phyloP scores from a whole-genome alignment of 1,140 invertebrate species.

The Bombus balteatus region DNA sequence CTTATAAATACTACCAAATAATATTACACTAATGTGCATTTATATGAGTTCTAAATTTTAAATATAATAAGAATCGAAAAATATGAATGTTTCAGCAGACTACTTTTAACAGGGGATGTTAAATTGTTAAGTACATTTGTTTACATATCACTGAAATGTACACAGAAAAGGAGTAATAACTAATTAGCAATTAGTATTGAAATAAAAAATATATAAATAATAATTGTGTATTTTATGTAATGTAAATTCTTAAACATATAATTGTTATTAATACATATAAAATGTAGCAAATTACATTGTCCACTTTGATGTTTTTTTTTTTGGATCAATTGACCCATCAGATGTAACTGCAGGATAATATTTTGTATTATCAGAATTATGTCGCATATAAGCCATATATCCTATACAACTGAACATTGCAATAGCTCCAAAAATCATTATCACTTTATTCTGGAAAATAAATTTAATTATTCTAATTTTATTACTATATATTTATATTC shows the following conservation, averaged over 20 bases:
- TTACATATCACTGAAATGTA: conserved; percentile 14
- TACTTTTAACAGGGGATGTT: conserved; percentile 13
- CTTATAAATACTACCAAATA: background rate
- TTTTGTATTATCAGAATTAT: conserved; percentile 88
- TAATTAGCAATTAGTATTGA: background rate
- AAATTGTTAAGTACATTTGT: conserved; percentile 24
- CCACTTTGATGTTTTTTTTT: conserved; percentile 92
- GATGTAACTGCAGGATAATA: conserved; percentile 90
- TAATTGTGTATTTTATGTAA: conserved; percentile 1
- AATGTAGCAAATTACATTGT: conserved; percentile 71
- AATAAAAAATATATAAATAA: background rate
- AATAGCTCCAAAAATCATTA: conserved; percentile 89
- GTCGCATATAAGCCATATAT: conserved; percentile 91
- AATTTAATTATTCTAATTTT: background rate
- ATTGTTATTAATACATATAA: conserved; percentile 1
- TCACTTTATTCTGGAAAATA: conserved; percentile 88
- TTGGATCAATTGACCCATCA: conserved; percentile 88
- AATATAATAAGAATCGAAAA: conserved; percentile 18
- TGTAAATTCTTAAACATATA: background rate
- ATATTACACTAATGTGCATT: conserved; percentile 14
- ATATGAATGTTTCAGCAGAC: background rate
- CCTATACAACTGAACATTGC: conserved; percentile 85
- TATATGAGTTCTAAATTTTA: conserved; percentile 11
- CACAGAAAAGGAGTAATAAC: background rate
- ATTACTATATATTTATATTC: background rate